A percentile compares a stretch with the other conserved stretches of the same genome.
Conservation (phyloP, 2,113 vertebrate genomes). For the Dipodomys merriami region DNA sequence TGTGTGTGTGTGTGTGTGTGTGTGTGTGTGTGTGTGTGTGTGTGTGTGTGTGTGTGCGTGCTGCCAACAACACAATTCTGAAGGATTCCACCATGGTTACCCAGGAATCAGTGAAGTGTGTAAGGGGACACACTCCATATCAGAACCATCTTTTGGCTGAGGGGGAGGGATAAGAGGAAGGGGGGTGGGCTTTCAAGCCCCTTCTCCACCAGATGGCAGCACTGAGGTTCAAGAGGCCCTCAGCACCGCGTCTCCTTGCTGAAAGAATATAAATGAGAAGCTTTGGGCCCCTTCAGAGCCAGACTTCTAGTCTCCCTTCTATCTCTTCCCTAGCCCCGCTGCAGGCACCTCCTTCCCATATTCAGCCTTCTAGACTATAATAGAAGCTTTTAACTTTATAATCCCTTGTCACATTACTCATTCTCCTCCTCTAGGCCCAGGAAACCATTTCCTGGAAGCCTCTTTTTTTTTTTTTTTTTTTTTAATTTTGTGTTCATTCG, state of each 20-base stretch:
- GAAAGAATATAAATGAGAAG: not conserved
- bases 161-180: too few relatives aligned
- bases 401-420: conserved; percentile 71
- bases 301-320: not conserved
- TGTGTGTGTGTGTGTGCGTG: too few relatives aligned
- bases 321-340: not conserved
- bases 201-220: conserved; percentile 70
- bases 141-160: not conserved
- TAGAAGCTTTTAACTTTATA: conserved; percentile 63
- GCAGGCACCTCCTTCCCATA: conserved; percentile 16
- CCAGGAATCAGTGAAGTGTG: not conserved
- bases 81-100: not conserved
- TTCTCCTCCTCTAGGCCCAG: conserved; percentile 65
- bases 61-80: not conserved
- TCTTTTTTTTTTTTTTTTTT: conserved; percentile 64
- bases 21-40: not conserved
- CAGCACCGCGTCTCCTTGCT: not conserved
- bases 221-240: not conserved
- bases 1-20: not conserved
- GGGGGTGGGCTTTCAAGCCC: not conserved
- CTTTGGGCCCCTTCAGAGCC: not conserved
- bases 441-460: conserved; percentile 81
- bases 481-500: too few relatives aligned
- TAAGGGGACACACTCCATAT: too few relatives aligned
- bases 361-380: conserved; percentile 22